These are phyloP conservation scores for Oryzias curvinotus DNA, from an alignment of 2,113 vertebrate genomes.

Conservation along the genomic window DNA sequence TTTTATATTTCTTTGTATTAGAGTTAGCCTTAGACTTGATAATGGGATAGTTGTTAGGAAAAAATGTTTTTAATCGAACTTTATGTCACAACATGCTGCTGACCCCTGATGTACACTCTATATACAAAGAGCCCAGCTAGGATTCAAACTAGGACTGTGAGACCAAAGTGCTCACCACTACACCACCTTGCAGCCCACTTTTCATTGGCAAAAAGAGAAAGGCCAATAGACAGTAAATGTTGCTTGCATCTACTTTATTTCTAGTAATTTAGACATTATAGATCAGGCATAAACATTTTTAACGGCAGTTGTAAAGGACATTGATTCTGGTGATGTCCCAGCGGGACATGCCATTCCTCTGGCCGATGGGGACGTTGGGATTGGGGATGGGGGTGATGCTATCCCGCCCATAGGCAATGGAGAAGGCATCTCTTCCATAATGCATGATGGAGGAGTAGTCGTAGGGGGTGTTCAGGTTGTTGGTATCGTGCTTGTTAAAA, in stretches of 20 bases:
- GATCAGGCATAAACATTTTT: neutral
- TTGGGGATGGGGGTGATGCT: slow-evolving; percentile 42
- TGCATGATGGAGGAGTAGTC: slow-evolving; percentile 50
- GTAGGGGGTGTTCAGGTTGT: slow-evolving; percentile 16
- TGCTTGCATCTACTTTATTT: neutral
- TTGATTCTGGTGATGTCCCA: slow-evolving; percentile 43
- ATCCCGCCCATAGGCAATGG: neutral
- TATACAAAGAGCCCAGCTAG: no score
- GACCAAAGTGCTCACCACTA: no score
- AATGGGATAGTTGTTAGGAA: no score
- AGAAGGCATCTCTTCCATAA: slow-evolving; percentile 45
- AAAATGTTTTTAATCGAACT: no score
- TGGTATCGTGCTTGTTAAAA: slow-evolving; percentile 7
- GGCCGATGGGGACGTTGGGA: neutral
- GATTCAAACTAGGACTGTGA: no score
- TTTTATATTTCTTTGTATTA: no score
- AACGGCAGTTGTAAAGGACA: slow-evolving; percentile 17
- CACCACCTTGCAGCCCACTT: no score
- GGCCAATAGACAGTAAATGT: neutral
- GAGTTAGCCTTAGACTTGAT: no score
- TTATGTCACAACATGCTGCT: no score
- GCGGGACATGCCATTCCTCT: neutral
- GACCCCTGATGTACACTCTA: no score
- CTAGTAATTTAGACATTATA: neutral
- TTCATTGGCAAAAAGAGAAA: no score